Evolutionary conservation across 2,888 invertebrate genomes (phyloP).

Genomic region (Apeira syringaria): DNA sequence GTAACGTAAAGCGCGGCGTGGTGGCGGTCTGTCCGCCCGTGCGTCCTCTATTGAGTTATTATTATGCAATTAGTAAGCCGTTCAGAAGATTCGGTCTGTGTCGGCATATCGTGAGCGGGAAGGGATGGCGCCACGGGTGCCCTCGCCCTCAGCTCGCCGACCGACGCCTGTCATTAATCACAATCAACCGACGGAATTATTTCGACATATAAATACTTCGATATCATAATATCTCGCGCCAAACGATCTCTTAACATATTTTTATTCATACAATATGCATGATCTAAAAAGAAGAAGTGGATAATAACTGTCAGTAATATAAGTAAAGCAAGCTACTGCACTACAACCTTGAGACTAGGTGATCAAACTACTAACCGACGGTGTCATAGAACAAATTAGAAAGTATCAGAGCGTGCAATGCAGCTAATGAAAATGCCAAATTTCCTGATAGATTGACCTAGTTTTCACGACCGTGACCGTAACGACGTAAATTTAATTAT

Average conservation of each 20-base stretch:
- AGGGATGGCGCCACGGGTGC: constrained; percentile 60
- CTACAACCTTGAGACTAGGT: no score
- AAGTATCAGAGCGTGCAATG: no score
- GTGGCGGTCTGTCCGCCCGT: constrained; percentile 36
- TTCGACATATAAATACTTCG: constrained; percentile 72
- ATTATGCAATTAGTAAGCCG: constrained; percentile 73
- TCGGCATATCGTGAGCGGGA: constrained; percentile 35
- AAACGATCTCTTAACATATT: constrained; percentile 47
- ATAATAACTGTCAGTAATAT: no score
- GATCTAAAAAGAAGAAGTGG: constrained; percentile 34
- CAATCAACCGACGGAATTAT: constrained; percentile 78
- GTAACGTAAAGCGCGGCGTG: constrained; percentile 17
- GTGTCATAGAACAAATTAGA: no score
- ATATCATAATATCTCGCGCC: constrained; percentile 63
- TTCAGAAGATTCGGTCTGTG: constrained; percentile 50
- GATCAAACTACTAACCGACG: no score
- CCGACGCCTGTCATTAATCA: constrained; percentile 72
- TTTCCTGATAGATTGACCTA: no score
- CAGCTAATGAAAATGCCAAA: no score
- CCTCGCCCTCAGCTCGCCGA: constrained; percentile 37
- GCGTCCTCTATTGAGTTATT: constrained; percentile 73
- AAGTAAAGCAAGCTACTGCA: no score
- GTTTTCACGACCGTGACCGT: no score
- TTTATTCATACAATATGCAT: constrained; percentile 46
- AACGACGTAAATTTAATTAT: no score